Evolutionary conservation across 2,797 vertebrate species (phyloP).

Genomic region (Oreortyx pictus): DNA sequence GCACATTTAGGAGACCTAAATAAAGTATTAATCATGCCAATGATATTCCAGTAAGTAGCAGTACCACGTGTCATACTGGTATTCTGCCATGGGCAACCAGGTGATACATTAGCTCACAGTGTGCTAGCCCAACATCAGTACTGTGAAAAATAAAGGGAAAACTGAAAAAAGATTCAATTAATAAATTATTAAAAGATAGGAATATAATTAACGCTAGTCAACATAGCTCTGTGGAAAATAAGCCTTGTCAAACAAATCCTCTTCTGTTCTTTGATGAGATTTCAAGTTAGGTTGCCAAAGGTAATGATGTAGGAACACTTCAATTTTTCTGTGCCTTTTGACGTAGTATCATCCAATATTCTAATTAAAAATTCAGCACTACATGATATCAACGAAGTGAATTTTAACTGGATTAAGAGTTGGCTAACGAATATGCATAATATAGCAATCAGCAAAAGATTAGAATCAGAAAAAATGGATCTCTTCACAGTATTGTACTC

Average conservation of each 20-base stretch:
- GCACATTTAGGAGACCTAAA: not conserved
- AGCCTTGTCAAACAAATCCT: conserved; percentile 68
- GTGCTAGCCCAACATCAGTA: not conserved
- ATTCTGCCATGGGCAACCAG: not conserved
- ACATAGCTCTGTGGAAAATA: conserved; percentile 61
- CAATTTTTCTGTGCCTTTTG: conserved; percentile 55
- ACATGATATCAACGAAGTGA: conserved; percentile 23
- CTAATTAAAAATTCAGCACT: conserved; percentile 63
- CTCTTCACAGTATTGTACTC: not conserved
- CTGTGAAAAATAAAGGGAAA: conserved; percentile 36
- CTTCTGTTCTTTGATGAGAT: conserved; percentile 64
- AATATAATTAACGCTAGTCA: conserved; percentile 69
- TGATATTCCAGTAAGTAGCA: not conserved
- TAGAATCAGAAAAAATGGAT: not conserved
- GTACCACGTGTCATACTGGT: not conserved
- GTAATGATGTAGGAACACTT: conserved; percentile 27
- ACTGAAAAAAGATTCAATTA: conserved; percentile 54
- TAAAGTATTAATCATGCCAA: not conserved
- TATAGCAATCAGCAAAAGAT: not conserved
- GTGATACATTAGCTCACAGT: not conserved
- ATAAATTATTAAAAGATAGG: conserved; percentile 64
- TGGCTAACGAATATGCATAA: not conserved
- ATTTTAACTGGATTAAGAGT: conserved; percentile 43
- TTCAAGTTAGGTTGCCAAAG: conserved; percentile 47
- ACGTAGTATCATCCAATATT: conserved; percentile 47